Evolutionary conservation across 2,797 vertebrate species (phyloP).

Genomic region (Botia almorhae): DNA sequence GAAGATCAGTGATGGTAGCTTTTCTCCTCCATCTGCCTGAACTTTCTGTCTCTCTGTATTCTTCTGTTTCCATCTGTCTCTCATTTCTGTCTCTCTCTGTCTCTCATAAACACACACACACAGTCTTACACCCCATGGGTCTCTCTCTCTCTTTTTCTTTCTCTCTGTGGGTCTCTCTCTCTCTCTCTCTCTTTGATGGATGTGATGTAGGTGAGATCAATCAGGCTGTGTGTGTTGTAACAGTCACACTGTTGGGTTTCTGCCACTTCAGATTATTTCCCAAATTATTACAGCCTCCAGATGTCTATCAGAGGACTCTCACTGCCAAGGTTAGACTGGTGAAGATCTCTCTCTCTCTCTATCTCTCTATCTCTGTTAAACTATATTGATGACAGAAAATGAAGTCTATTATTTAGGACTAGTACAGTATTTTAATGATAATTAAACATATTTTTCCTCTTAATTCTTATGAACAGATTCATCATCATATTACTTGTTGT

Average conservation of each 20-base stretch:
- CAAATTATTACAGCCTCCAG: slow-evolving; percentile 83
- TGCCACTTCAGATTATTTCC: slow-evolving; percentile 79
- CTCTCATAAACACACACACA: not conserved
- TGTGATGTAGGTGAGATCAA: slow-evolving; percentile 68
- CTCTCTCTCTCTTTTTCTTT: slow-evolving; percentile 48
- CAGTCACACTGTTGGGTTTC: slow-evolving; percentile 78
- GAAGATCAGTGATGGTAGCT: too few species aligned
- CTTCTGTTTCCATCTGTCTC: slow-evolving; percentile 39
- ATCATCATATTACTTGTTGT: too few species aligned
- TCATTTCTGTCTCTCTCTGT: slow-evolving; percentile 33
- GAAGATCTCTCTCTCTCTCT: slow-evolving; percentile 43
- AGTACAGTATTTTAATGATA: too few species aligned
- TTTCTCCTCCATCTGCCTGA: too few species aligned
- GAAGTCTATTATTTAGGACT: too few species aligned
- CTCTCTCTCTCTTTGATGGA: slow-evolving; percentile 43
- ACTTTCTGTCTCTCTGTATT: slow-evolving; percentile 25
- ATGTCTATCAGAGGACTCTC: slow-evolving; percentile 81
- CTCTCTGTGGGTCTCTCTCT: slow-evolving; percentile 7
- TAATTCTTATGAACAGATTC: too few species aligned
- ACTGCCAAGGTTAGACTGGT: slow-evolving; percentile 77
- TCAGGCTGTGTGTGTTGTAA: slow-evolving; percentile 75
- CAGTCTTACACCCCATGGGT: slow-evolving; percentile 31
- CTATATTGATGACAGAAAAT: not conserved
- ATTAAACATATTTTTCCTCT: too few species aligned
- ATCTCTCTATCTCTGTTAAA: slow-evolving; percentile 6